Conservation (phyloP, 2,113 vertebrate species). For the Eptesicus fuscus region DNA sequence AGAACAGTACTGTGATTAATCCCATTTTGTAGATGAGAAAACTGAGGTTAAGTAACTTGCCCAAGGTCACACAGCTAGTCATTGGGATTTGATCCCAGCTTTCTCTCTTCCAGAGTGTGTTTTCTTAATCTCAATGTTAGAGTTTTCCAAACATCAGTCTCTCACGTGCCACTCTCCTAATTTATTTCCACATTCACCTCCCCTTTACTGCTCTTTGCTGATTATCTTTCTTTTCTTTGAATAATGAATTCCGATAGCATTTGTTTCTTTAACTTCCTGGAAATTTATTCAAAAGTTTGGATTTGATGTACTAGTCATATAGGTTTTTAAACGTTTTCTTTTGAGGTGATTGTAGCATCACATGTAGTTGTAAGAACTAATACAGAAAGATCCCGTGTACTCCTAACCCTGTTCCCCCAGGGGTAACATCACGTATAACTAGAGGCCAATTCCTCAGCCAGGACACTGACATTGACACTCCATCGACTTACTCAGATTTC, state of each 20-base stretch:
- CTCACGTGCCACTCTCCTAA: accelerated
- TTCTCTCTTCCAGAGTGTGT: neutral
- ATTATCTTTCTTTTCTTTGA: neutral
- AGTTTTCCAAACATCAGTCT: neutral
- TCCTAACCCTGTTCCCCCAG: neutral
- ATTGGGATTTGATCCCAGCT: too few relatives aligned
- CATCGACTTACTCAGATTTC: accelerated
- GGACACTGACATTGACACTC: neutral
- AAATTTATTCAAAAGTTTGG: neutral
- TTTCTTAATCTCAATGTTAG: neutral
- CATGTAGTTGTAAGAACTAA: neutral
- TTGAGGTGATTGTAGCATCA: neutral
- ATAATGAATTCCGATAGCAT: neutral
- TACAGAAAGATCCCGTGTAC: neutral
- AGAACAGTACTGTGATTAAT: neutral
- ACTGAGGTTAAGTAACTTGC: neutral
- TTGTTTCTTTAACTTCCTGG: neutral
- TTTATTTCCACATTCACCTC: neutral
- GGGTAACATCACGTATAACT: accelerated
- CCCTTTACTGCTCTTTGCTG: neutral
- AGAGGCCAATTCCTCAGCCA: too few relatives aligned
- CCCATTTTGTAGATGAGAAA: neutral
- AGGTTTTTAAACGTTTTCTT: neutral
- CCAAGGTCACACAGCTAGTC: neutral
- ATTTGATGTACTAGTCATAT: neutral